Conservation (phyloP, 2,888 invertebrate genomes). For the Pristionchus entomophagus region DNA sequence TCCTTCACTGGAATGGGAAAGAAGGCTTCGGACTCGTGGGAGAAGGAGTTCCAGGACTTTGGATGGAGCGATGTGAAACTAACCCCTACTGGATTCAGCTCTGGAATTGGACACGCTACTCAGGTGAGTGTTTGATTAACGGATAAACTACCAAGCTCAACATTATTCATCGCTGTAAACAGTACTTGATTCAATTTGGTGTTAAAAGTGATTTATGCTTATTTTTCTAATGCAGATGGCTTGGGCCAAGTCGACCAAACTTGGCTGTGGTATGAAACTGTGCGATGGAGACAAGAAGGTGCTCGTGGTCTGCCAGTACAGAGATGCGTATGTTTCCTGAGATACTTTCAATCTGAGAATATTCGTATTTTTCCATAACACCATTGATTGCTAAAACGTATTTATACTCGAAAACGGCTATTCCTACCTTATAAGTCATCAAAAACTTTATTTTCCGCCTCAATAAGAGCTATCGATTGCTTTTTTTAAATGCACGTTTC, state of each 20-base stretch:
- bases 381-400: background rate
- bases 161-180: too few relatives aligned
- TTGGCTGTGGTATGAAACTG: slow-evolving; percentile 26
- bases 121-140: background rate
- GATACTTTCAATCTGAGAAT: too few relatives aligned
- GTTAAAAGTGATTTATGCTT: too few relatives aligned
- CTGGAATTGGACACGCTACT: slow-evolving; percentile 39
- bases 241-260: slow-evolving; percentile 38
- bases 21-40: background rate
- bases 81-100: background rate
- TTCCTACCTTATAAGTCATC: too few relatives aligned
- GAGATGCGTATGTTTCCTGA: slow-evolving; percentile 19
- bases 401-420: too few relatives aligned
- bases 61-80: slow-evolving; percentile 28
- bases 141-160: too few relatives aligned
- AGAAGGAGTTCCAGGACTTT: slow-evolving; percentile 38
- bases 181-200: too few relatives aligned
- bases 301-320: slow-evolving; percentile 15
- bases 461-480: too few relatives aligned
- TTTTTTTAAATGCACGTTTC: too few relatives aligned
- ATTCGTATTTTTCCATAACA: background rate
- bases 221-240: slow-evolving; percentile 13
- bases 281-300: slow-evolving; percentile 34
- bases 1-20: slow-evolving; percentile 1
- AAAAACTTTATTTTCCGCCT: too few relatives aligned